Conservation (phyloP, 2,888 invertebrate genomes). For the Pollenia griseotomentosa region DNA sequence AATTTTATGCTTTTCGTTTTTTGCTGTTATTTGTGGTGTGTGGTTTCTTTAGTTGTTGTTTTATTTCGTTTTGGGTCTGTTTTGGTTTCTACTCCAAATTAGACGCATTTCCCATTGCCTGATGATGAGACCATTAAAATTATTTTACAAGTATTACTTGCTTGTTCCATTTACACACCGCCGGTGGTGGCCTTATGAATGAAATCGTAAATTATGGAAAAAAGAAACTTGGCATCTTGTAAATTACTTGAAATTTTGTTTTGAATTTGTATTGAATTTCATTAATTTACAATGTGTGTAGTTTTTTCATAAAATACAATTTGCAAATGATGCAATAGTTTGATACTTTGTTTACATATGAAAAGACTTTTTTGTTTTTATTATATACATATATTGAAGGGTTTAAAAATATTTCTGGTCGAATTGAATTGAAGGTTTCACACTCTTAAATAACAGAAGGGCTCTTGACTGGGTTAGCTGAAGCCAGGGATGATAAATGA, state of each 20-base stretch:
- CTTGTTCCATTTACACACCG: conserved; percentile 26
- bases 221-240: conserved; percentile 34
- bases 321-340: conserved; percentile 21
- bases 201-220: conserved; percentile 12
- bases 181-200: conserved; percentile 49
- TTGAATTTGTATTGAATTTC: conserved; percentile 44
- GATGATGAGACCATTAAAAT: conserved; percentile 54
- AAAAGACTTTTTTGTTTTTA: not conserved
- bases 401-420: too few species aligned
- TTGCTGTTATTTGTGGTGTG: conserved; percentile 48
- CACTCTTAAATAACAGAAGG: too few species aligned
- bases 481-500: too few species aligned
- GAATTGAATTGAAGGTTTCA: too few species aligned
- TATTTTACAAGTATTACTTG: conserved; percentile 19
- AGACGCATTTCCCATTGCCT: conserved; percentile 58
- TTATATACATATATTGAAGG: too few species aligned
- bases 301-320: conserved; percentile 12
- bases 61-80: not conserved
- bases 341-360: not conserved
- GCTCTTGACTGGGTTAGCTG: too few species aligned
- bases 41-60: conserved; percentile 37
- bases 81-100: conserved; percentile 41
- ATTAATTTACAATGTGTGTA: conserved; percentile 49
- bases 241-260: conserved; percentile 17
- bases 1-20: conserved; percentile 31